Evolutionary conservation across 2,888 invertebrate genomes (phyloP), one percentile per base, ranked within the genome.

Genomic region (Rotaria magnacalcarata): DNA sequence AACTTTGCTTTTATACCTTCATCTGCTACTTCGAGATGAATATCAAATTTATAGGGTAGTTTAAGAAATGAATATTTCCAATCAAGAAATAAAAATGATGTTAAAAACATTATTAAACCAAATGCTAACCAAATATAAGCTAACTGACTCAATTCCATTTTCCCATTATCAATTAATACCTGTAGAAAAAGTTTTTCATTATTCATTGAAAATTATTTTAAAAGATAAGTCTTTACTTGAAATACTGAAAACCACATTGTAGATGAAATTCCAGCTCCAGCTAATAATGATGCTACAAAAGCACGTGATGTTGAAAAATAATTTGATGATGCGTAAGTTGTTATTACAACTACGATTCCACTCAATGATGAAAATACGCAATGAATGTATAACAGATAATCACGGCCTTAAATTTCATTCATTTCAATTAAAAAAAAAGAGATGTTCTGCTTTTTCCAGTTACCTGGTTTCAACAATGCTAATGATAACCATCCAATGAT

Each of bases 31-130:
- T 80, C 75, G 24, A 80, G 47, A 47, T 47, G 21, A 47, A 47
- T 47, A 80, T 80, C 47, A 47, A 80, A 80, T 80, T 80, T 80
- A 14, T 80, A 80, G 19, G 75, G 75, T 47, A 80, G 47, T 47
- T 80, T 80, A 24, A 34, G 41, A 21, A 47, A 43, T 1, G 75
- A n/a, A 80, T 47, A 80, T 34, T 80, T 80, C 75, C 75, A 80
- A 80, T 80, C 75, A 21, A 80, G 41, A 47, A 43, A 80, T 43
- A 80, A 47, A 80, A 43, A 80, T 47, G 75, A 80, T 11, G 43
- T 80, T 21, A 43, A 19, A 6, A 80, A 80, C 43, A 80, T 80
- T 24, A 80, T 24, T 24, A 80, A 10, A 7, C 75, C 75, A 47
- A 80, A 80, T 80, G 43, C 7, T n/a, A 80, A 47, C 75, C 75